These are phyloP conservation scores for Eristalinus sepulchralis DNA, from an alignment of 2,888 invertebrate genomes.

Conservation along the genomic window DNA sequence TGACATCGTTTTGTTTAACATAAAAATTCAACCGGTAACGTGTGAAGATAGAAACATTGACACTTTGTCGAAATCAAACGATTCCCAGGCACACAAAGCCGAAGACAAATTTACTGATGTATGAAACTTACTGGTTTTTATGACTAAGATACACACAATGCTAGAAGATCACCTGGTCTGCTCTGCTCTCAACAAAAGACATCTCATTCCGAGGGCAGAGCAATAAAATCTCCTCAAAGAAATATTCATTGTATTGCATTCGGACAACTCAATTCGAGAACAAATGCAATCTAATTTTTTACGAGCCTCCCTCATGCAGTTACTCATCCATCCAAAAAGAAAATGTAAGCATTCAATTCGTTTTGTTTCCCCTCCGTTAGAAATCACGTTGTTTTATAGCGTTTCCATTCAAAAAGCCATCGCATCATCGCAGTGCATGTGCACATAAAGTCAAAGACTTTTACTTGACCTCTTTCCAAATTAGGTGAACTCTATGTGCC, in stretches of 20 bases:
- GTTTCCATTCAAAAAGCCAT: background rate
- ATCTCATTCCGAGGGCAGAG: background rate
- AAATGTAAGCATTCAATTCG: background rate
- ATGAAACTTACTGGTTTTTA: background rate
- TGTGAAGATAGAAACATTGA: background rate
- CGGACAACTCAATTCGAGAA: background rate
- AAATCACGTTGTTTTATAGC: background rate
- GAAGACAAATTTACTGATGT: background rate
- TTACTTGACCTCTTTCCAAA: constrained; percentile 23
- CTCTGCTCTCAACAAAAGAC: background rate
- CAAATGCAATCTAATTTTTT: background rate
- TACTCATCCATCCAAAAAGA: background rate
- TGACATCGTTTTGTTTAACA: no score
- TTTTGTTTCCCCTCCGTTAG: background rate
- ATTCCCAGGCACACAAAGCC: background rate
- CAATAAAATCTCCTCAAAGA: background rate
- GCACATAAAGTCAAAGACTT: background rate
- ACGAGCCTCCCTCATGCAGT: background rate
- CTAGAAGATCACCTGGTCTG: background rate
- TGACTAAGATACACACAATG: background rate
- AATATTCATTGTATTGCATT: background rate
- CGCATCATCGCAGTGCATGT: background rate
- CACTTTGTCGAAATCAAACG: background rate
- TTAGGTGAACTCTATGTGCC: constrained; percentile 27
- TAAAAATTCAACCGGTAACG: background rate